phyloP scores from a whole-genome alignment of 2,888 invertebrate species.

The Nephrotoma appendiculata region DNA sequence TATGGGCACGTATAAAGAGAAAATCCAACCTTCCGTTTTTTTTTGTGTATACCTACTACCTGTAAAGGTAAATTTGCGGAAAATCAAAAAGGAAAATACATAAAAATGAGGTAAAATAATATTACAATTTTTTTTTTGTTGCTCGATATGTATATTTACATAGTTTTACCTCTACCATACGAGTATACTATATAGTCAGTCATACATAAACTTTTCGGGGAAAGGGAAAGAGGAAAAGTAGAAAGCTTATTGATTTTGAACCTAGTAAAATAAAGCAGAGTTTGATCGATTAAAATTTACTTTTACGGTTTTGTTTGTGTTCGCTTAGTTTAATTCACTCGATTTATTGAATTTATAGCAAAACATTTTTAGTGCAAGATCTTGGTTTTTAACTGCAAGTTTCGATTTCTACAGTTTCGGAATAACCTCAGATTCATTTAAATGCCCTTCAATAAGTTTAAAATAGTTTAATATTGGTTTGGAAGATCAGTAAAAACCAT shows the following conservation, averaged over 20 bases:
- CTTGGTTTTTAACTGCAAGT: too few species aligned
- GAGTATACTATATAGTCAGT: background rate
- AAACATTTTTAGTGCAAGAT: too few species aligned
- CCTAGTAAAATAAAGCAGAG: background rate
- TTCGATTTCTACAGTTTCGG: too few species aligned
- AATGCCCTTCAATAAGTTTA: too few species aligned
- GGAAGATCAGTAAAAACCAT: too few species aligned
- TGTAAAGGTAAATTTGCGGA: background rate
- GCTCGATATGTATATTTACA: background rate
- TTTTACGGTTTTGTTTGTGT: background rate
- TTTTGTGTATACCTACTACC: background rate
- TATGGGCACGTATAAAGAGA: background rate
- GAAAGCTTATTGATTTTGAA: background rate
- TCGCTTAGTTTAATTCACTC: background rate
- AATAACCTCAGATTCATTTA: too few species aligned
- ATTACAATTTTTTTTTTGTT: background rate
- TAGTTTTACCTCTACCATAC: background rate
- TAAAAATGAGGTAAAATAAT: background rate
- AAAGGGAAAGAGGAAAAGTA: background rate
- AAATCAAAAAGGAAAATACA: background rate
- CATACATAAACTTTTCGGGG: background rate
- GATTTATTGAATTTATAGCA: too few species aligned
- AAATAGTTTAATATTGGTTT: too few species aligned
- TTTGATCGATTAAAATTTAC: background rate
- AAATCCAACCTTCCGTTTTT: background rate